Conservation (phyloP, 2,113 vertebrate genomes). For the Syngnathoides biaculeatus region DNA sequence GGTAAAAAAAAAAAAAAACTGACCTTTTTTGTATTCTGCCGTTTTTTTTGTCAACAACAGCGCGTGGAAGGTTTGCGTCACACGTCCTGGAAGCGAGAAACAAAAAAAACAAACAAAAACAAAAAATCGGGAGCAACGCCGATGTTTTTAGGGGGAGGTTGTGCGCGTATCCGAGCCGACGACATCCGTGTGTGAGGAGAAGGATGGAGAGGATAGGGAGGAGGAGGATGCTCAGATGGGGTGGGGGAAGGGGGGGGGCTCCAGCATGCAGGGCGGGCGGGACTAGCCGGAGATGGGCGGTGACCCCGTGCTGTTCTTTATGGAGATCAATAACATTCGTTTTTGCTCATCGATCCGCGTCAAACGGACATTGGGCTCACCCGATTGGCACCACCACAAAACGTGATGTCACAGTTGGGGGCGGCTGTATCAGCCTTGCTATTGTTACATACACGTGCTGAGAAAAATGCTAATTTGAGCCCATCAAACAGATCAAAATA, state of each 20-base stretch:
- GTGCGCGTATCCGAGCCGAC: background rate
- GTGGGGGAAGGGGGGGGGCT: background rate
- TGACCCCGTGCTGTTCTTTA: background rate
- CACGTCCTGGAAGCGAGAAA: background rate
- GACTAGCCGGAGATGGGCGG: background rate
- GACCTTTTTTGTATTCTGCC: slow-evolving; percentile 38
- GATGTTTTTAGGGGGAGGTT: background rate
- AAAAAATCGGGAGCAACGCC: background rate
- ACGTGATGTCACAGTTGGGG: background rate
- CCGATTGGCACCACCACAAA: background rate
- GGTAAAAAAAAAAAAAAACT: slow-evolving; percentile 10
- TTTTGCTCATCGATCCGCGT: background rate
- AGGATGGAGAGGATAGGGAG: background rate
- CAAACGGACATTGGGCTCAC: background rate
- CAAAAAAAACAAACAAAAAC: too few species aligned
- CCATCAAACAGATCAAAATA: too few species aligned
- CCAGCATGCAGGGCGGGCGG: background rate
- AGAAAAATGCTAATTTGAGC: too few species aligned
- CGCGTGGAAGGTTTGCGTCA: slow-evolving; percentile 29
- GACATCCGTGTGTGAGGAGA: background rate
- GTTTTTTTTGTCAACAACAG: slow-evolving; percentile 20
- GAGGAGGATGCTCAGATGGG: background rate
- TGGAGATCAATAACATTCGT: background rate
- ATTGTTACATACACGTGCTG: too few species aligned
- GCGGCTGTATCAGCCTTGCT: too few species aligned